Evolutionary conservation across 2,113 vertebrate genomes (phyloP), one percentile per base, ranked within the genome.

Genomic region (Amphiprion percula): DNA sequence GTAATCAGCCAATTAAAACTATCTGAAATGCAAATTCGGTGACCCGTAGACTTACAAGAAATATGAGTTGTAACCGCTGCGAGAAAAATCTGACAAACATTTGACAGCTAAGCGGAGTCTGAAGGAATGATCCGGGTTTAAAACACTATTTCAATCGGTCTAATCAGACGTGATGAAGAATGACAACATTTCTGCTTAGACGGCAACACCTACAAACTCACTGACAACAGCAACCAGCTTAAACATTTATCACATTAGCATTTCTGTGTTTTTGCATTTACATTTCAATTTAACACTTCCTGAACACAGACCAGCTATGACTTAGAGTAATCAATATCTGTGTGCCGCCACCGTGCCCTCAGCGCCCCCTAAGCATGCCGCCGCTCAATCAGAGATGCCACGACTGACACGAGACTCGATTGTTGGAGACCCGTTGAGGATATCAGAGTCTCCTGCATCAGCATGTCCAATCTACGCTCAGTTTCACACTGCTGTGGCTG

Each of bases 1-100:
- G 30, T 92, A 94, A 95, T 93, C 12, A 91, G 86, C 77, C 86
- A 93, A 95, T 95, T 95, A 92, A 88, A 88, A 85, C 44, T 0
- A 69, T 81, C 60, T 77, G 41, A 80, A 89, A 93, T 93, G 92
- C 87, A 84, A 92, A 94, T 93, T 16, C 11, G 37, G 49, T 87
- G 89, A 88, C 74, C 84, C 63, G 9, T 60, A 70, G 46, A 80
- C 39, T 73, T 74, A 56, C 75, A 84, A 86, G 83, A 79, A 87
- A 83, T 55, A 77, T 56, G 53, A 65, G 19, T n/a, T 39, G 44
- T 67, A 68, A 44, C 4, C 54, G 61, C 49, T 2, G 4, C 15
- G 17, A 52, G 59, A 44, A 60, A 10, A 44, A n/a, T 1, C 23
- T 52, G 58, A 53, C 52, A 4, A 50, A 67, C 23, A 59, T 3